Evolutionary conservation across 1,140 invertebrate genomes (phyloP).

Genomic region (Pachyrhynchus sulphureomaculatus): DNA sequence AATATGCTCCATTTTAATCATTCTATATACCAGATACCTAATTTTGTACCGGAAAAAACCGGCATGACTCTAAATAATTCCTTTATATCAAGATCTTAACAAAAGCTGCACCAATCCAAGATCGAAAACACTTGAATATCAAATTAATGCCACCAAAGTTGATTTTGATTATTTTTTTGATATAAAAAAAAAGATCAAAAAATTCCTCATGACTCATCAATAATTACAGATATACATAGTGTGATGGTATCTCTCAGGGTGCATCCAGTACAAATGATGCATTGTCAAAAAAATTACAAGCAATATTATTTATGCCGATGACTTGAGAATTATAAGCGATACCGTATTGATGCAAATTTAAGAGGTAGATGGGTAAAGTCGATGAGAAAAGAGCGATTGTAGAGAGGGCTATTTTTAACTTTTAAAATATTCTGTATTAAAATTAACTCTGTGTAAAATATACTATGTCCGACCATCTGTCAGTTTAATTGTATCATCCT

Average conservation of each 20-base stretch:
- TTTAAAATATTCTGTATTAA: background rate
- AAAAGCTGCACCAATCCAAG: background rate
- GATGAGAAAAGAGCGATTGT: background rate
- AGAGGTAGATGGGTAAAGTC: background rate
- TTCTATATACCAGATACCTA: too few species aligned
- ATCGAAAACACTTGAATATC: background rate
- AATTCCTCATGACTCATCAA: background rate
- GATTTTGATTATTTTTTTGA: background rate
- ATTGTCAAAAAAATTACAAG: conserved; percentile 22
- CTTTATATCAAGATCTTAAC: background rate
- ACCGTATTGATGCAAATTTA: conserved; percentile 12
- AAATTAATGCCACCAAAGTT: conserved; percentile 1
- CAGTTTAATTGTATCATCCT: too few species aligned
- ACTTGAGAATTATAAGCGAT: conserved; percentile 9
- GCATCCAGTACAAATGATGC: conserved; percentile 13
- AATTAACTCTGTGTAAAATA: too few species aligned
- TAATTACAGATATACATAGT: background rate
- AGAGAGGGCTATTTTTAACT: background rate
- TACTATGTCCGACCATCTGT: too few species aligned
- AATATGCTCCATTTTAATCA: too few species aligned
- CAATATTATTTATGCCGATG: conserved; percentile 23
- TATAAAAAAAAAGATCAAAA: background rate
- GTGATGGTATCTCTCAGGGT: conserved; percentile 13
- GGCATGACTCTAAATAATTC: too few species aligned
- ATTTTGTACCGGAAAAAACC: too few species aligned